Evolutionary conservation across 2,113 vertebrate genomes (phyloP).

Genomic region (Eudyptes chrysolophus): DNA sequence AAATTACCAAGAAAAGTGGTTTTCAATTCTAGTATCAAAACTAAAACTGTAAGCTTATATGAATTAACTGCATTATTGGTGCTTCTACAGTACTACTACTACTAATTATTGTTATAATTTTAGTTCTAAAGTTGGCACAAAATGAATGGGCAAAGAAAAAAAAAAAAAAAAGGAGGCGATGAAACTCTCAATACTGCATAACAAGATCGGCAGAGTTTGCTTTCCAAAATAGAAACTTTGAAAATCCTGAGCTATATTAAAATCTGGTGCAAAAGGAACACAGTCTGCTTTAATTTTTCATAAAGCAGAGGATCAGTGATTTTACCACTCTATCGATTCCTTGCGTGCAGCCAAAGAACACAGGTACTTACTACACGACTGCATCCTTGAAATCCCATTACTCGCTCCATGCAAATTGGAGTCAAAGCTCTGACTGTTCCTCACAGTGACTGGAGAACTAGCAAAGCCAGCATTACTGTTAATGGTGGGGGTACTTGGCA

Average conservation of each 20-base stretch:
- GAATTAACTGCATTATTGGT: not conserved
- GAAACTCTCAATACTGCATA: not conserved
- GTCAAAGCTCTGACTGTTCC: conserved; percentile 96
- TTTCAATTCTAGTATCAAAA: not conserved
- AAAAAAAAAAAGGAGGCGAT: not conserved
- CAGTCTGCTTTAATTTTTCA: not conserved
- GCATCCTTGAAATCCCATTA: conserved; percentile 87
- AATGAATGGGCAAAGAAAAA: not conserved
- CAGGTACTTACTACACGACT: conserved; percentile 87
- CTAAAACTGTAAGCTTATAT: not conserved
- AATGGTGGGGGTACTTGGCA: conserved; percentile 79
- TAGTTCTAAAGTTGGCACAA: not conserved
- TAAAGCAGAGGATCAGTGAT: not conserved
- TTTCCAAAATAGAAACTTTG: not conserved
- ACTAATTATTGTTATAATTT: not conserved
- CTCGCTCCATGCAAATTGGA: conserved; percentile 84
- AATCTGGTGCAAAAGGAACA: not conserved
- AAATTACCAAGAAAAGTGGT: not conserved
- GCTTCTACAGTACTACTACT: not conserved
- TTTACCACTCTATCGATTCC: not conserved
- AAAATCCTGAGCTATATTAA: not conserved
- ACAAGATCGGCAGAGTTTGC: not conserved
- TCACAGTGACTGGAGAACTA: conserved; percentile 82
- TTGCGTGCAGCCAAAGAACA: accelerated
- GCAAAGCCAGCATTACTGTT: conserved; percentile 73